Base-by-base conservation (phyloP, 1,140 invertebrate genomes). In the Drosophila kohkoa region DNA sequence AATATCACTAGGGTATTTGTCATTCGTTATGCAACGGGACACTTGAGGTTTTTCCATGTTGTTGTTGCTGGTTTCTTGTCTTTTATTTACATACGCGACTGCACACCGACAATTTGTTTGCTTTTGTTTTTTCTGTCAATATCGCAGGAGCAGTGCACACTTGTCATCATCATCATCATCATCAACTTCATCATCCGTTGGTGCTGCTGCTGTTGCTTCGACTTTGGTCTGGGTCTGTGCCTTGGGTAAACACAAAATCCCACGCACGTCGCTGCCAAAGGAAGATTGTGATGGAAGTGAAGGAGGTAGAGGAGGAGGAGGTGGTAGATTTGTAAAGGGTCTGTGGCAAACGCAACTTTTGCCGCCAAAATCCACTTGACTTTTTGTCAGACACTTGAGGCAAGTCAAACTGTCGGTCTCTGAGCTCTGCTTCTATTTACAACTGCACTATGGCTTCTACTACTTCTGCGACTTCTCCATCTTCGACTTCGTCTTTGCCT, bases 41-140 rank as follows among this genome's bases (percentile, higher is more conserved):
- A 7, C 46, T 10, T 48, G 13, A 38, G 10, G 4, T 20, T 69
- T 54, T 13, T 15, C 10, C 20, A 25, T 0, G 20, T 43, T 38
- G 49, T 74, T 45, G 13, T 32, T 5, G 51, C 20, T 51, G 57
- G 48, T 52, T 54, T 79, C 35, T 78, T 63, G 54, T 62, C 46
- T 67, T 55, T 86, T 86, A 87, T 87, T 86, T 86, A 86, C 82
- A 82, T 77, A 87, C 54, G 68, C 82, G 62, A 79, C 82, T 76
- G 79, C 70, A 81, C 67, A 69, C 73, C 77, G 77, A 81, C 83
- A 88, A 87, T 80, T 87, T 88, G 83, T 87, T 88, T 87, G 83
- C 77, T 69, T 87, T 89, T 89, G 85, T 89, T 88, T 54, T 54
- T 89, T 88, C 81, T 85, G 80, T 88, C 80, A 83, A 88, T 88